Base-by-base conservation (phyloP, 2,888 invertebrate species). In the Drosophila hamatofila region DNA sequence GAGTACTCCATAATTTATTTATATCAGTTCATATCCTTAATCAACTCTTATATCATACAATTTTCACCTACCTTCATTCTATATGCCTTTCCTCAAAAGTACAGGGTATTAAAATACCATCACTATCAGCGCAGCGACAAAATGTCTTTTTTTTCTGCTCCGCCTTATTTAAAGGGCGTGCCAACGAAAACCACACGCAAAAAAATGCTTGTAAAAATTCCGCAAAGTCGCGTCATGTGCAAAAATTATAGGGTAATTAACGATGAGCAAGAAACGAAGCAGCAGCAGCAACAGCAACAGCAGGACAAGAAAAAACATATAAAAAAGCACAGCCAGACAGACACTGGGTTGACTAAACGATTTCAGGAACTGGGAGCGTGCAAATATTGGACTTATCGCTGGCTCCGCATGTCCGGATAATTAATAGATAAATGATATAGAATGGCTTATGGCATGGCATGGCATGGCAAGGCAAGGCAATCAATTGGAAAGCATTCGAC, bases 191-290 rank as follows among this genome's bases (percentile, higher is more conserved):
- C 41, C 58, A 81, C 71, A 81, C 66, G 83, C 79, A 52, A 75
- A 78, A 79, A 78, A 67, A 61, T 70, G 51, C 72, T 79, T 81
- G 81, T 67, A 62, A 76, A 84, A 84, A 83, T 72, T 52, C 59
- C 21, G 35, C 55, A 78, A 77, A 75, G 77, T 81, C 78, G 83
- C 88, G 88, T 80, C 88, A 85, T 83, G 88, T 83, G 83, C 85
- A 81, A 87, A 49, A 83, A 83, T 83, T 87, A 87, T 83, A 84
- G 88, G 88, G 85, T 78, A 83, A 83, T 83, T 83, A 83, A 82
- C 83, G 71, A 61, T 51, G 69, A 72, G 66, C 75, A 75, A 72
- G 60, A 81, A 75, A 46, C 59, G 23, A 46, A 63, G 49, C 39
- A 60, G 55, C 48, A 44, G 39, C 54, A 41, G 39, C 25, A 52